Percentiles rank a stretch among this genome's conserved stretches.
Evolutionary conservation across 64 coral and sea anemone species (phyloP).

Genomic region (Dendronephthya gigantea): DNA sequence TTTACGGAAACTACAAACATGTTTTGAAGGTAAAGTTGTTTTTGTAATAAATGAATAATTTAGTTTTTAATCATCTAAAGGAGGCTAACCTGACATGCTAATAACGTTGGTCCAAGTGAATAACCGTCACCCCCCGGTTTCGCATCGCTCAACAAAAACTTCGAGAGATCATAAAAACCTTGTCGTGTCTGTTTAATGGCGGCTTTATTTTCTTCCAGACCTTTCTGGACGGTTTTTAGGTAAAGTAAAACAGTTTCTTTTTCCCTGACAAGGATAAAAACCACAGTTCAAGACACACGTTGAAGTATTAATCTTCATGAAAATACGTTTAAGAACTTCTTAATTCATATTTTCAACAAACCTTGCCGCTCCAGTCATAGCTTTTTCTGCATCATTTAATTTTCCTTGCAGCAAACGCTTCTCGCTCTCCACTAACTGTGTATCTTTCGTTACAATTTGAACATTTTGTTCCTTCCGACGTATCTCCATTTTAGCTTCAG

Average conservation of each 20-base stretch:
- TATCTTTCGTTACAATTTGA: conserved; percentile 72
- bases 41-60: too few species aligned
- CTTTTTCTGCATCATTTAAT: conserved; percentile 64
- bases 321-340: neutral
- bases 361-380: conserved; percentile 70
- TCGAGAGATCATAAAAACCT: conserved; percentile 60
- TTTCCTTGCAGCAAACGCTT: conserved; percentile 60
- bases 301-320: neutral
- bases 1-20: too few species aligned
- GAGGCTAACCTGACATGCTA: conserved; percentile 52
- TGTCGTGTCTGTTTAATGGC: conserved; percentile 62
- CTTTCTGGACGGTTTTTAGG: conserved; percentile 65
- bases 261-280: conserved; percentile 36
- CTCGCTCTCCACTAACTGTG: conserved; percentile 56
- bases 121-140: conserved; percentile 58
- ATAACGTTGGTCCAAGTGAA: conserved; percentile 60
- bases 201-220: conserved; percentile 80
- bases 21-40: too few species aligned
- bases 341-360: neutral
- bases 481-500: conserved; percentile 92
- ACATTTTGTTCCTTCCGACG: conserved; percentile 77
- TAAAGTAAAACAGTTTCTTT: conserved; percentile 72
- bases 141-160: conserved; percentile 60
- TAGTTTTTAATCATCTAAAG: too few species aligned
- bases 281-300: too few species aligned